phyloP scores from a whole-genome alignment of 2,888 invertebrate species.

The Machimus rusticus region DNA sequence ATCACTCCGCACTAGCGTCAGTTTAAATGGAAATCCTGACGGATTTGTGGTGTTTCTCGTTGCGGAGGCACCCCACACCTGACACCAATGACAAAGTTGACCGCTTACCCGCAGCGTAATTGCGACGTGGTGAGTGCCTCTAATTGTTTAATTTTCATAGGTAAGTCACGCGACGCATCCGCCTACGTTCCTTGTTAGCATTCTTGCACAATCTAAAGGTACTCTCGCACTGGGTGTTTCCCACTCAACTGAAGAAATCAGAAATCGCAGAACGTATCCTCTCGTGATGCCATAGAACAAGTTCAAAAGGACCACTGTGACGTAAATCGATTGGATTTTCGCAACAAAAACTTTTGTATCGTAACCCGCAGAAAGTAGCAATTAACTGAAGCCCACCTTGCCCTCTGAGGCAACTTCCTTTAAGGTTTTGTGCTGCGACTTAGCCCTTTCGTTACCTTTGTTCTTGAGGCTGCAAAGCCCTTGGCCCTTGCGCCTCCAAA shows the following conservation, averaged over 20 bases:
- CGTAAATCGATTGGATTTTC: background rate
- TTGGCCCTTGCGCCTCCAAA: background rate
- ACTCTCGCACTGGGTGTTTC: background rate
- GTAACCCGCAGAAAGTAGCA: background rate
- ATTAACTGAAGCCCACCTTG: background rate
- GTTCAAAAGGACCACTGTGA: background rate
- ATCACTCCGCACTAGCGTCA: background rate
- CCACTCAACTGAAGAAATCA: background rate
- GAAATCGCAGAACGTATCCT: background rate
- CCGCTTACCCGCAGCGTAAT: background rate
- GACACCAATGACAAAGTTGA: background rate
- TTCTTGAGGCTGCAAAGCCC: background rate
- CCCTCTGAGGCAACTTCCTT: background rate
- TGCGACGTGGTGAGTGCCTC: background rate
- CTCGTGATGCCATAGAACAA: background rate
- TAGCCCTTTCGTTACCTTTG: background rate
- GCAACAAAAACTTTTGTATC: background rate
- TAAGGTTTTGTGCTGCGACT: background rate
- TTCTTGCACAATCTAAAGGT: background rate
- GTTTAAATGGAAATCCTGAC: background rate
- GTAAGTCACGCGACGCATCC: background rate
- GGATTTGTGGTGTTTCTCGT: background rate
- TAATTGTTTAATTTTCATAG: background rate
- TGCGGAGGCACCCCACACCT: background rate
- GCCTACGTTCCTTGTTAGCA: background rate